phyloP scores from a whole-genome alignment of 2,888 invertebrate species.

The Caenorhabditis japonica region DNA sequence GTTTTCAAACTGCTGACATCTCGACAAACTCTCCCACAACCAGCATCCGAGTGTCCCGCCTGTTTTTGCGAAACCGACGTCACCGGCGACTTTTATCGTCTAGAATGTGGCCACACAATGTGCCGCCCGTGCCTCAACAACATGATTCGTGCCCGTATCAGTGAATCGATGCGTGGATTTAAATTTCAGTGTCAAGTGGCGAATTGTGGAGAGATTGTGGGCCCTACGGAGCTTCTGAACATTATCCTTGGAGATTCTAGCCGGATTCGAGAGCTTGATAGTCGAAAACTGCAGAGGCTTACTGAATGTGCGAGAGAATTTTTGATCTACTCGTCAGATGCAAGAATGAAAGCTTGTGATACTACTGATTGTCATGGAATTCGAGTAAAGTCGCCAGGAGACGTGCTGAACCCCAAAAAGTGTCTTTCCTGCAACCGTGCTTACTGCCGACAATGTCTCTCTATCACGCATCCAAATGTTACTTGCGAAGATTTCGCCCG shows the following conservation, averaged over 20 bases:
- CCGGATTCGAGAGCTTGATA: conserved; percentile 14
- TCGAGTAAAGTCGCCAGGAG: background rate
- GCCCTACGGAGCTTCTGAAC: background rate
- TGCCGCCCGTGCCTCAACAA: conserved; percentile 17
- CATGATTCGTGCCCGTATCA: background rate
- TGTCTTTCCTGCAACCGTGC: background rate
- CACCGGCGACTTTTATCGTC: conserved; percentile 11
- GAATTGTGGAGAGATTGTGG: background rate
- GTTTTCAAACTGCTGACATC: no score
- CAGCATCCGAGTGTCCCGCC: background rate
- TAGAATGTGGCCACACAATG: conserved; percentile 24
- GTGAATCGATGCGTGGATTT: background rate
- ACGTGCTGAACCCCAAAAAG: background rate
- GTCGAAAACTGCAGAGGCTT: background rate
- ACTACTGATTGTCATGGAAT: conserved; percentile 13
- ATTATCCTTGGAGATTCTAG: conserved; percentile 7
- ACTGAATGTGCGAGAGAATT: background rate
- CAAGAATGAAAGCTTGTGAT: background rate
- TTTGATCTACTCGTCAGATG: background rate
- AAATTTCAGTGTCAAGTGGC: background rate
- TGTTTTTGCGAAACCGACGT: conserved; percentile 3
- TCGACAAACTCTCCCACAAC: background rate
- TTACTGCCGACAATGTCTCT: conserved; percentile 10
- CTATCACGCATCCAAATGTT: background rate
- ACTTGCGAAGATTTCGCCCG: background rate